These are phyloP conservation scores for Chloropsis cyanopogon DNA, from an alignment of 2,113 vertebrate species.

Conservation along the genomic window DNA sequence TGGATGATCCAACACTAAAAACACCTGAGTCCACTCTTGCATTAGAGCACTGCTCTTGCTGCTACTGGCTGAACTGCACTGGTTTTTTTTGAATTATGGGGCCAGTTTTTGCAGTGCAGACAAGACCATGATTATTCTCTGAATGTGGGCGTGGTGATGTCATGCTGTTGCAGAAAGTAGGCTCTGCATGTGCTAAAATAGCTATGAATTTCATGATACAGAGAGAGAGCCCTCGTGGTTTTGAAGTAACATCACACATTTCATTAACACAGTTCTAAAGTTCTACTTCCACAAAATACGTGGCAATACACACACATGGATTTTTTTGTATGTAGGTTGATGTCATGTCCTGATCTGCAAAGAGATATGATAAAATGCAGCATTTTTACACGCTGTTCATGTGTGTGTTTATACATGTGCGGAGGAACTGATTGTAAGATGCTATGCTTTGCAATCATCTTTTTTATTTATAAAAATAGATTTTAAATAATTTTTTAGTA, in stretches of 20 bases:
- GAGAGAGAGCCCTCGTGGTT: not conserved
- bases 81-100: not conserved
- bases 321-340: not conserved
- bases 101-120: not conserved
- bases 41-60: not conserved
- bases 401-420: fast-evolving
- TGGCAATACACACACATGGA: fast-evolving
- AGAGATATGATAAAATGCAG: not conserved
- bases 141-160: not conserved
- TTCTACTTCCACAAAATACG: not conserved
- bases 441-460: not conserved
- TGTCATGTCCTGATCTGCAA: not conserved
- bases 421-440: not conserved
- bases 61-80: not conserved
- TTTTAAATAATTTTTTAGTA: not conserved
- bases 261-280: not conserved
- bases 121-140: not conserved
- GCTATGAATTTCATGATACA: not conserved
- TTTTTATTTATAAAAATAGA: not conserved
- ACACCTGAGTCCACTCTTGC: not conserved
- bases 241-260: not conserved
- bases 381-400: not conserved
- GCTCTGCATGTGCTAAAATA: not conserved
- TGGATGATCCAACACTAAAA: not conserved
- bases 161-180: not conserved